A percentile compares a stretch with the other conserved stretches of the same genome.
Conservation (phyloP, 2,888 invertebrate species). For the Salticus scenicus region DNA sequence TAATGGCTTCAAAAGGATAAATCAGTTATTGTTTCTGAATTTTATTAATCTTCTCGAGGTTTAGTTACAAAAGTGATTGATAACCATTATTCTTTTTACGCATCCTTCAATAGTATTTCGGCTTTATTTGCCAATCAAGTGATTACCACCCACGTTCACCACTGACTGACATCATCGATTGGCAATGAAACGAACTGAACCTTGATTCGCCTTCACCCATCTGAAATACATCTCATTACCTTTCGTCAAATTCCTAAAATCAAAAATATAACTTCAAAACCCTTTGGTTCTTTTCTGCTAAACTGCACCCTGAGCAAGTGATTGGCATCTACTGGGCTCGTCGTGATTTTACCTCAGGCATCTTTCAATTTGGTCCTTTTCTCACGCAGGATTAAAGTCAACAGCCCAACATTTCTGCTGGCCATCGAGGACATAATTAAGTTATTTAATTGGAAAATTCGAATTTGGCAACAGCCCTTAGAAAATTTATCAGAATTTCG, state of each 20-base stretch:
- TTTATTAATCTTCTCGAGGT: too few species aligned
- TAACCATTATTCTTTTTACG: too few species aligned
- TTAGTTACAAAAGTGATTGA: too few species aligned
- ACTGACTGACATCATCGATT: too few species aligned
- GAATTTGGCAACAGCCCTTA: neutral
- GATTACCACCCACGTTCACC: too few species aligned
- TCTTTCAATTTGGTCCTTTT: constrained; percentile 20
- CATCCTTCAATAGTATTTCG: too few species aligned
- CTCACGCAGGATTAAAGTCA: constrained; percentile 57
- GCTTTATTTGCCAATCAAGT: too few species aligned
- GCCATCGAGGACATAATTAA: constrained; percentile 53
- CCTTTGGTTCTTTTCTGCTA: constrained; percentile 29
- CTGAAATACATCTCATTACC: neutral
- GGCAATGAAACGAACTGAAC: too few species aligned
- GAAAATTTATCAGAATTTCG: constrained; percentile 12
- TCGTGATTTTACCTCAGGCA: constrained; percentile 51
- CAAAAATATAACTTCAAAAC: neutral
- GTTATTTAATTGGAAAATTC: constrained; percentile 51
- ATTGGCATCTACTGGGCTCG: constrained; percentile 44
- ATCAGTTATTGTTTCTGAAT: too few species aligned
- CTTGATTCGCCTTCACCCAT: neutral
- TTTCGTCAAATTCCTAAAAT: neutral
- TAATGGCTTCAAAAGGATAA: too few species aligned
- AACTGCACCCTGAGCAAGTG: constrained; percentile 25
- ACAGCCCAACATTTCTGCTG: constrained; percentile 47